These are phyloP conservation scores for Bubo blakistoni DNA, from an alignment of 2,113 vertebrate species.

Conservation along the genomic window DNA sequence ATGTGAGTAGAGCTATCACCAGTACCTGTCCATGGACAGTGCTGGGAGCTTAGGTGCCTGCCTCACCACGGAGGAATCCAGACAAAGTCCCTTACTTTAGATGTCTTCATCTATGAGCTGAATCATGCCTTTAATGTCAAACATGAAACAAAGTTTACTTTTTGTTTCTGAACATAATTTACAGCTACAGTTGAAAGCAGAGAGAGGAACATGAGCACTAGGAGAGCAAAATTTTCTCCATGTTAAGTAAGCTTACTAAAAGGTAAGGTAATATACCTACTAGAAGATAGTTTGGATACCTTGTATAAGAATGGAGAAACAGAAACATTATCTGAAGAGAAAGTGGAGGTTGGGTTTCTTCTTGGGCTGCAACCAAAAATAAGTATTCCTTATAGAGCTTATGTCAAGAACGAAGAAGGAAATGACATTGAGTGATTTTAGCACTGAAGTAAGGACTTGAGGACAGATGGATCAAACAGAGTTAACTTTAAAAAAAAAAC, in stretches of 20 bases:
- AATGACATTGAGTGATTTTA: neutral
- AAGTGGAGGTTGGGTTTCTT: neutral
- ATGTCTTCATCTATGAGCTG: neutral
- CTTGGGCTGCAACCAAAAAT: neutral
- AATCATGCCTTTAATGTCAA: neutral
- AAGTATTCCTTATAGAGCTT: neutral
- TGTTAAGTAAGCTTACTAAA: neutral
- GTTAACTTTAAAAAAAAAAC: neutral
- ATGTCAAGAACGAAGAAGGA: neutral
- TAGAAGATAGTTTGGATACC: neutral
- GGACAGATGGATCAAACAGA: neutral
- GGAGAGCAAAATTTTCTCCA: neutral
- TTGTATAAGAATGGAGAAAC: neutral
- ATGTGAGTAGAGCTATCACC: neutral
- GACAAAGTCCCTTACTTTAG: neutral
- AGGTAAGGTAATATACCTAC: neutral
- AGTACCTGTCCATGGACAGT: accelerated
- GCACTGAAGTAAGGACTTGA: neutral
- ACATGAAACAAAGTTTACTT: neutral
- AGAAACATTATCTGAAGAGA: neutral
- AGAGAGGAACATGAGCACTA: neutral
- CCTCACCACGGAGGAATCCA: neutral
- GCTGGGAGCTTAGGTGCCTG: neutral
- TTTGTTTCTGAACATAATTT: neutral
- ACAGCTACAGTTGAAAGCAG: neutral